Percentiles rank a stretch among this genome's conserved stretches.
phyloP scores from a whole-genome alignment of 2,888 invertebrate species.

The Oligia latruncula region DNA sequence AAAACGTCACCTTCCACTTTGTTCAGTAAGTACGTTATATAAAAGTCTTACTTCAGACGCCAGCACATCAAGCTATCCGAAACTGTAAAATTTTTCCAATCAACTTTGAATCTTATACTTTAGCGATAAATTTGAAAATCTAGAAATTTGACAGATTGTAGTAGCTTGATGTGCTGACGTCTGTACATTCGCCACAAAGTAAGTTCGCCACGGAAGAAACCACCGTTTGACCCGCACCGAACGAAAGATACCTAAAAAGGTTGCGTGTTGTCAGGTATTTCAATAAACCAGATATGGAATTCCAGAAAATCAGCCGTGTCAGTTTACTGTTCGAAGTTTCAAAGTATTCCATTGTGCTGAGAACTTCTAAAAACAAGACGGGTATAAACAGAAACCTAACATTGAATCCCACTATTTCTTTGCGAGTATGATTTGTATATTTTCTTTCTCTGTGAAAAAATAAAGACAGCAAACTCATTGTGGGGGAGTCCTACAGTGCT shows the following conservation, averaged over 20 bases:
- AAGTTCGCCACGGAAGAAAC: no score
- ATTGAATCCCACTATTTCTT: neutral
- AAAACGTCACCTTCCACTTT: no score
- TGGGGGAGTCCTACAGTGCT: neutral
- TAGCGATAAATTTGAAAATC: no score
- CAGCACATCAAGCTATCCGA: no score
- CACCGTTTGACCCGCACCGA: neutral
- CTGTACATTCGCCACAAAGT: no score
- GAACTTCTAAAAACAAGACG: constrained; percentile 8
- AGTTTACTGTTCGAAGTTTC: neutral
- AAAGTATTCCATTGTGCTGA: neutral
- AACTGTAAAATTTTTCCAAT: no score
- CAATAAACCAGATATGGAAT: neutral
- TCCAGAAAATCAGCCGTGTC: constrained; percentile 6
- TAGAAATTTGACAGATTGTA: no score
- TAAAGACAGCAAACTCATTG: neutral
- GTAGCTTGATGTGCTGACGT: no score
- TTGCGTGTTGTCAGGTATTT: neutral
- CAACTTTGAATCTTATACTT: no score
- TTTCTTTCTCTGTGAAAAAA: constrained; percentile 1
- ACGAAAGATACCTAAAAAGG: neutral
- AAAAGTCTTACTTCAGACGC: no score
- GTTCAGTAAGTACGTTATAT: no score
- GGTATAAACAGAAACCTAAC: constrained; percentile 6
- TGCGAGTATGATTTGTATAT: neutral